Conservation (phyloP, 2,113 vertebrate genomes). For the Gavia stellata region DNA sequence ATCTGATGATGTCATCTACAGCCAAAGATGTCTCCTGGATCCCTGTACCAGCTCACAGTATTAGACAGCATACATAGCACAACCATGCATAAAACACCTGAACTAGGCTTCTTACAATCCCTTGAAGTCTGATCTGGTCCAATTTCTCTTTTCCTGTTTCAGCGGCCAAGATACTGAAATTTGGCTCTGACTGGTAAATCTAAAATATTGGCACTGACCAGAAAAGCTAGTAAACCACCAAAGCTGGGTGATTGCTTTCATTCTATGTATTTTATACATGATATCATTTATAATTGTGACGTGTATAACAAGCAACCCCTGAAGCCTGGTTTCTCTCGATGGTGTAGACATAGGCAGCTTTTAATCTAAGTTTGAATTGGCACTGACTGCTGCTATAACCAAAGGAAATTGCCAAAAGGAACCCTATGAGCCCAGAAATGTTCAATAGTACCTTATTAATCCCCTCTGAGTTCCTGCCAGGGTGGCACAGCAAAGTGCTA, state of each 20-base stretch:
- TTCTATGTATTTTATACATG: neutral
- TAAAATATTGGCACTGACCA: neutral
- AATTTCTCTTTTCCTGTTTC: neutral
- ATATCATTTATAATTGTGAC: neutral
- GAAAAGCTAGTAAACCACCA: neutral
- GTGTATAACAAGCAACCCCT: neutral
- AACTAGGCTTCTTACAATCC: neutral
- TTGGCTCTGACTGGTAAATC: neutral
- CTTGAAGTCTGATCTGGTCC: neutral
- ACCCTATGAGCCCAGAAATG: neutral
- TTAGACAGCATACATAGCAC: neutral
- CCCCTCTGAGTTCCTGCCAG: neutral
- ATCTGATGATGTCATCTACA: neutral
- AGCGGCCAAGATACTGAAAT: neutral
- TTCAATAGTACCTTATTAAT: neutral
- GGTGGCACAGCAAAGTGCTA: neutral
- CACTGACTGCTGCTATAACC: neutral
- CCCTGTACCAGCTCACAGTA: neutral
- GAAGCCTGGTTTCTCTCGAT: neutral
- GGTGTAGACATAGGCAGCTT: neutral
- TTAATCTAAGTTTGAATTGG: neutral
- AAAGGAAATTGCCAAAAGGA: no score
- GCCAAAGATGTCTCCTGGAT: neutral
- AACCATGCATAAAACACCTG: neutral
- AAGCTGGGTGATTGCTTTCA: neutral